Conservation (phyloP, 2,113 vertebrate species). For the Sula dactylatra region DNA sequence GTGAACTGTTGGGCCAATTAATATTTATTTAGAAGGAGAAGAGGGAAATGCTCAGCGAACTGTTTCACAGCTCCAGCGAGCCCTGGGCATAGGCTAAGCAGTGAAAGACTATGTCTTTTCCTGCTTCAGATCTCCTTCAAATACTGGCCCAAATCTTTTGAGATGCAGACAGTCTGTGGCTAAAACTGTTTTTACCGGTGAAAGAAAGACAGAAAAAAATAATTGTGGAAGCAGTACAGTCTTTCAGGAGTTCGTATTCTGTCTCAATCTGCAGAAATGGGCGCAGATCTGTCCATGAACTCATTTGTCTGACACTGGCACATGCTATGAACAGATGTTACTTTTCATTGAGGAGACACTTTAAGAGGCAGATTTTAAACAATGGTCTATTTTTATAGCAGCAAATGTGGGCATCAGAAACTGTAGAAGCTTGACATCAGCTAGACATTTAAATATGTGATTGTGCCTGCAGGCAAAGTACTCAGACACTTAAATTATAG, state of each 20-base stretch:
- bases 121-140: not conserved
- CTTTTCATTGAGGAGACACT: not conserved
- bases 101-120: not conserved
- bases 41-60: not conserved
- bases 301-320: not conserved
- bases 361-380: not conserved
- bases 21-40: not conserved
- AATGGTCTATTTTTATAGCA: not conserved
- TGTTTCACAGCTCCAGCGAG: not conserved
- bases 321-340: not conserved
- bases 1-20: not conserved
- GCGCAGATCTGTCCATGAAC: not conserved
- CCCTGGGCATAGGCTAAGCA: not conserved
- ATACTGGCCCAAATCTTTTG: not conserved
- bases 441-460: not conserved
- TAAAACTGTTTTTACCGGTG: not conserved
- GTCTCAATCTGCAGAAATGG: not conserved
- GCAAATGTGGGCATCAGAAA: not conserved
- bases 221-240: not conserved
- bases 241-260: not conserved
- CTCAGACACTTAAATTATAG: constrained; percentile 22
- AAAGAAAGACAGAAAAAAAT: not conserved
- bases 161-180: not conserved
- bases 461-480: not conserved
- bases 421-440: not conserved